Conservation (phyloP, 2,113 vertebrate genomes). For the Passerina amoena region DNA sequence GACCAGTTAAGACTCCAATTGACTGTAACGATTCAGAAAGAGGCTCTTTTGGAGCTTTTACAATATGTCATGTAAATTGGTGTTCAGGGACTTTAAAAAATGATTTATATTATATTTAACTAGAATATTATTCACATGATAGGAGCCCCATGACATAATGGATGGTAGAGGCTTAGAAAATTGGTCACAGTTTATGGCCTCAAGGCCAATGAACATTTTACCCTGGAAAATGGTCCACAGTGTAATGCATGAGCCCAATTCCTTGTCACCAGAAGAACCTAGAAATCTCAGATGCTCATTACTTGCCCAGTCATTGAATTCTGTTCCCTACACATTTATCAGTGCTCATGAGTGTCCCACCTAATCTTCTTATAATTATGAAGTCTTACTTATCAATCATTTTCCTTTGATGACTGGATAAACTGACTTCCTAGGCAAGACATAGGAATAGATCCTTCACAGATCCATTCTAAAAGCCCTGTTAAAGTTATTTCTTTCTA, state of each 20-base stretch:
- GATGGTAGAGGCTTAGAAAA: neutral
- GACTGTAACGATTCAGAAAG: constrained; percentile 42
- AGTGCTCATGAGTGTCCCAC: neutral
- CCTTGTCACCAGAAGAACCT: neutral
- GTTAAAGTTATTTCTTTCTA: neutral
- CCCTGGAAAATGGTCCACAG: neutral
- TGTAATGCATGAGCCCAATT: neutral
- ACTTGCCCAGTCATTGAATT: neutral
- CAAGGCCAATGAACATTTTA: neutral
- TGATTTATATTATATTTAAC: neutral
- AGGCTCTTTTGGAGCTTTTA: constrained; percentile 7
- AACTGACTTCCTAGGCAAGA: neutral
- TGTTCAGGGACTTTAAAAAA: constrained; percentile 1
- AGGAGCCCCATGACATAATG: neutral
- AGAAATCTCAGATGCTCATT: neutral
- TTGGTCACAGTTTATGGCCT: neutral
- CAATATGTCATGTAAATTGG: constrained; percentile 14
- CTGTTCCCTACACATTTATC: neutral
- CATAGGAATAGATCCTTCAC: neutral
- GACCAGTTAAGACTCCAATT: constrained; percentile 31
- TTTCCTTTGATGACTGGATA: neutral
- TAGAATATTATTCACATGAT: constrained; percentile 18
- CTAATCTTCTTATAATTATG: neutral
- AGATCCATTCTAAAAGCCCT: neutral
- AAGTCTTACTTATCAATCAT: neutral